Conservation (phyloP, 2,797 vertebrate genomes). For the Heteromormyrus szaboi region DNA sequence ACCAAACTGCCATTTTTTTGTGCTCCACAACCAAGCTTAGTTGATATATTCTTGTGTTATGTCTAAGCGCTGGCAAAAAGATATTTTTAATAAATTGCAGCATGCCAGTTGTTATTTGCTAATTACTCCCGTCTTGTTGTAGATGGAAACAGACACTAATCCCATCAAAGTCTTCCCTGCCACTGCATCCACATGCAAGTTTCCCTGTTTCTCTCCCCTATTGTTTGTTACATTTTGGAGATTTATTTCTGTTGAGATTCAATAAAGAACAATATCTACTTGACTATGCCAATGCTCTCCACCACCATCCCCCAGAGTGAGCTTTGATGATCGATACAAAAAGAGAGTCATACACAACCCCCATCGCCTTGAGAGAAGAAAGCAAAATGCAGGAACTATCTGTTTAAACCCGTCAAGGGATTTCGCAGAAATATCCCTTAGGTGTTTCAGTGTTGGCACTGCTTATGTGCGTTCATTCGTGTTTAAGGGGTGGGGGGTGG, state of each 20-base stretch:
- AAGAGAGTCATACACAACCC: not conserved
- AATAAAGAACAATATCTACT: slow-evolving; percentile 50
- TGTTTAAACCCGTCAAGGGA: slow-evolving; percentile 57
- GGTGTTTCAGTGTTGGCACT: slow-evolving; percentile 39
- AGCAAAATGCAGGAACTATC: slow-evolving; percentile 36
- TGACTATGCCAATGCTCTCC: slow-evolving; percentile 18
- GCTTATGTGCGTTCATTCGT: slow-evolving; percentile 36
- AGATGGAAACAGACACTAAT: slow-evolving; percentile 54
- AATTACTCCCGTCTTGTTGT: slow-evolving; percentile 52
- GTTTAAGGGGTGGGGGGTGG: slow-evolving; percentile 17
- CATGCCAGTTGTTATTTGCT: slow-evolving; percentile 62
- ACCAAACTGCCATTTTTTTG: slow-evolving; percentile 47
- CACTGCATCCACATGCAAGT: slow-evolving; percentile 41
- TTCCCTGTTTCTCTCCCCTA: slow-evolving; percentile 40
- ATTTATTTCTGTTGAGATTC: slow-evolving; percentile 44
- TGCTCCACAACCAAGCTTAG: slow-evolving; percentile 31
- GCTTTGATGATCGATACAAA: slow-evolving; percentile 22
- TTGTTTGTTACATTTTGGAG: slow-evolving; percentile 37
- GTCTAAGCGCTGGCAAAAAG: slow-evolving; percentile 28
- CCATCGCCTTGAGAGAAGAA: not conserved
- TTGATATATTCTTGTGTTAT: slow-evolving; percentile 36
- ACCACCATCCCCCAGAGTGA: not conserved
- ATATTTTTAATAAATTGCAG: slow-evolving; percentile 44
- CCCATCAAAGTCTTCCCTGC: slow-evolving; percentile 53
- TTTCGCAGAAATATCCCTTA: slow-evolving; percentile 52